Base-by-base conservation (phyloP, 2,888 invertebrate genomes). In the Apamea anceps region DNA sequence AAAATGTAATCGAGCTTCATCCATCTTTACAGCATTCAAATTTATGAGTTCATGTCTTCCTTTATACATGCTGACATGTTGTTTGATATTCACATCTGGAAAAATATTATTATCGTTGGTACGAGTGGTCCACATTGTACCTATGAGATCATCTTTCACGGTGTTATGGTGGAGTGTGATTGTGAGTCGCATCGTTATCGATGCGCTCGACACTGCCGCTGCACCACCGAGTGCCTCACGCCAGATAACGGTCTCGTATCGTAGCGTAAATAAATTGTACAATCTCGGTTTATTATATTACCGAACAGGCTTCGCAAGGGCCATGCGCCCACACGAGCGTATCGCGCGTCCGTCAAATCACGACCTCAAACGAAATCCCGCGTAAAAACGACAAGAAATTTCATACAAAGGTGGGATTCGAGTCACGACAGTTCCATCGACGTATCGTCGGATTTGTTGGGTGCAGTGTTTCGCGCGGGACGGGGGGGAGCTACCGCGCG, bases 351-450 rank as follows among this genome's bases (percentile, higher is more conserved):
- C 90, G 92, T 93, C 93, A 93, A 93, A 94, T 94, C 94, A 91
- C 92, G 92, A 92, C 91, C 93, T 91, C 91, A 90, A 87, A 85
- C 54, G 63, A 83, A 87, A 92, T 92, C 88, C 90, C 88, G 92
- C 91, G 92, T 94, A 93, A 94, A 95, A 95, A 93, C 91, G 92
- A 94, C 91, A 94, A 93, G 92, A 94, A 93, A 93, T 92, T 94
- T 93, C 91, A 91, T 93, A 94, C 92, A 93, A 93, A 94, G 93
- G 92, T 93, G 90, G 91, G 90, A 91, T 92, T 93, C 90, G 87
- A 93, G 93, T 94, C 93, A 93, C 93, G 94, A 94, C 93, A 93
- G 91, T 93, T 93, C 91, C 90, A 92, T 92, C 91, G 92, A 93
- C 91, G 90, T 88, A 92, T 93, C 93, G 93, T 91, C 90, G 93